phyloP scores from a whole-genome alignment of 1,140 invertebrate genomes.

The Drosophila ananassae region DNA sequence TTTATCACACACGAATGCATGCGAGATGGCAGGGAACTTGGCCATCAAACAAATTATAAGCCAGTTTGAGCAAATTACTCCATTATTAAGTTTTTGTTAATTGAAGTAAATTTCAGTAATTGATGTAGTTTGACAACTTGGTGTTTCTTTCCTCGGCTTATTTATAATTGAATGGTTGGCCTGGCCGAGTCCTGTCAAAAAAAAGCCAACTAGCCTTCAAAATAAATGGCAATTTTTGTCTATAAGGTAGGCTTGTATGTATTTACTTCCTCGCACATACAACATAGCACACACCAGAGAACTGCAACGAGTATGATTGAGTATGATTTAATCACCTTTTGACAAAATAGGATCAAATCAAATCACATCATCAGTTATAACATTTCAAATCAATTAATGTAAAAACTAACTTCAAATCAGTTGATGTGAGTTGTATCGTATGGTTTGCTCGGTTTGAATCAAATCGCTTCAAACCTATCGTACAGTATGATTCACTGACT shows the following conservation, averaged over 20 bases:
- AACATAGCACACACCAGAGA: not conserved
- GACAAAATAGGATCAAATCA: too few species aligned
- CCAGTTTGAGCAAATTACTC: conserved; percentile 39
- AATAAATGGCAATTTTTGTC: not conserved
- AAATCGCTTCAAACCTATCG: too few species aligned
- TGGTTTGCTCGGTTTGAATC: too few species aligned
- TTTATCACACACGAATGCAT: conserved; percentile 57
- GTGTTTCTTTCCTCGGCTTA: conserved; percentile 6
- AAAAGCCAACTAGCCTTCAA: not conserved
- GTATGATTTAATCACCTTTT: too few species aligned
- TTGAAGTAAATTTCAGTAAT: conserved; percentile 52
- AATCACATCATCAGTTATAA: too few species aligned
- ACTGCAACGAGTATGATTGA: too few species aligned
- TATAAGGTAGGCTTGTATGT: not conserved
- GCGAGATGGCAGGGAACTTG: conserved; percentile 18
- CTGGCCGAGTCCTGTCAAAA: not conserved
- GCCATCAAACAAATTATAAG: conserved; percentile 50
- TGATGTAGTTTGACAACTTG: conserved; percentile 36
- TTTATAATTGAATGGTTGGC: not conserved
- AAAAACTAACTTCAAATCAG: too few species aligned
- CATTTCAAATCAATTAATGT: too few species aligned
- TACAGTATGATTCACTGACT: too few species aligned
- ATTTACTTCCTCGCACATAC: not conserved
- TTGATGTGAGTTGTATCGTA: too few species aligned
- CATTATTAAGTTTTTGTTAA: conserved; percentile 59